These are phyloP conservation scores for Itoplectis maculator DNA, from an alignment of 2,888 invertebrate species.

Conservation along the genomic window DNA sequence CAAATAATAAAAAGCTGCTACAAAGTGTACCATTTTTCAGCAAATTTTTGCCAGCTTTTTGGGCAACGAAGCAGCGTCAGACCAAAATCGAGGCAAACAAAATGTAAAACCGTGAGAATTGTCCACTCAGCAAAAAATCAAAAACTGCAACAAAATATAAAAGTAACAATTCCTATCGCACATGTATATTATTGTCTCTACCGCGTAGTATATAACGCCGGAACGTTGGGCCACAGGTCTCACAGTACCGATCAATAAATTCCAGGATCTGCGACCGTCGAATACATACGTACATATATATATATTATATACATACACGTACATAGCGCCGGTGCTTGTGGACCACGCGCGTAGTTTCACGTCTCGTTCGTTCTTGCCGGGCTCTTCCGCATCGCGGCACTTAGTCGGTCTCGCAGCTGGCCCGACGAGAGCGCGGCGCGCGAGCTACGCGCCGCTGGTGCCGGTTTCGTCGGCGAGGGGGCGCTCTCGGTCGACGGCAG, in stretches of 20 bases:
- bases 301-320: conserved; percentile 11
- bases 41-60: too few species aligned
- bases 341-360: conserved; percentile 44
- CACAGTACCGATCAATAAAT: conserved; percentile 51
- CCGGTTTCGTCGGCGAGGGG: conserved; percentile 15
- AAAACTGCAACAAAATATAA: not conserved
- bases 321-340: conserved; percentile 1
- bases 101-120: too few species aligned
- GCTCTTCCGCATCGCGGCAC: conserved; percentile 50
- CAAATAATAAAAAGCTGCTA: too few species aligned
- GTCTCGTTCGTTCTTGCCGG: conserved; percentile 41
- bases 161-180: conserved; percentile 1
- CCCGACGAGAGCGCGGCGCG: conserved; percentile 11
- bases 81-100: too few species aligned
- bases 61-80: too few species aligned
- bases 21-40: too few species aligned
- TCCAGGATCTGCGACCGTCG: conserved; percentile 39
- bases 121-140: too few species aligned
- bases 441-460: conserved; percentile 17
- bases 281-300: conserved; percentile 18
- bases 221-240: conserved; percentile 25
- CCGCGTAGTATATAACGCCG: not conserved
- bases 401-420: conserved; percentile 42
- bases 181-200: conserved; percentile 2
- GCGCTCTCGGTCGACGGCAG: not conserved